Base-by-base conservation (phyloP, 2,797 vertebrate genomes). In the Myiothlypis chrysogaster region DNA sequence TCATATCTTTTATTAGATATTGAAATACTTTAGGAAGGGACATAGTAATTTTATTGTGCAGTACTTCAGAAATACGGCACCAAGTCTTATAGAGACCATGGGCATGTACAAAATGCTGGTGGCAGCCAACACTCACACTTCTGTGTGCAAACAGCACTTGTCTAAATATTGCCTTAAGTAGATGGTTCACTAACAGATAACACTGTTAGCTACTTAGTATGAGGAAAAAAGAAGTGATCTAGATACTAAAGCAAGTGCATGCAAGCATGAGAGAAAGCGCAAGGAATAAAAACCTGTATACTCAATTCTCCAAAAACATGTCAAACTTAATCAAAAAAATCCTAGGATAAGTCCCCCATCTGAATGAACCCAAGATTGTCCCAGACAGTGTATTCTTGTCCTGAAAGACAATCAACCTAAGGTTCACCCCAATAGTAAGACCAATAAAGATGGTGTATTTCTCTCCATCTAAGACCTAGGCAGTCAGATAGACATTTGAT, bases 401-500 rank as follows among this genome's bases (percentile, higher is more conserved):
- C 55, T 46, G 66, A 76, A 82, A 72, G 8, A 73, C 1, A 4
- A 66, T 30, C 16, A 2, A 68, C 18, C 24, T 25, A 46, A 57
- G 20, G 46, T 32, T 65, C 53, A 53, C 1, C 1, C 10, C 25
- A 68, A 52, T 2, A 80, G 30, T 50, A 65, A 70, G 20, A 60
- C 27, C 10, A 60, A 53, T 14, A 59, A 63, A 68, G 30, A 32
- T 52, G 12, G 9, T 25, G 2, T 24, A 35, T 24, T 75, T 56
- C 50, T 64, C 46, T 52, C 49, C 2, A 28, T 43, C 69, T 91
- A 57, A 92, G 79, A 65, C 10, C 12, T 28, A 46, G 3, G 1
- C 22, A 64, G 34, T n/a, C 8, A 73, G 11, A 47, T 7, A n/a
- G 1, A 23, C 30, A 63, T 23, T 37, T 0, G 0, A 50, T 32